Base-by-base conservation (phyloP, 1,140 invertebrate genomes). In the Brachionus plicatilis region DNA sequence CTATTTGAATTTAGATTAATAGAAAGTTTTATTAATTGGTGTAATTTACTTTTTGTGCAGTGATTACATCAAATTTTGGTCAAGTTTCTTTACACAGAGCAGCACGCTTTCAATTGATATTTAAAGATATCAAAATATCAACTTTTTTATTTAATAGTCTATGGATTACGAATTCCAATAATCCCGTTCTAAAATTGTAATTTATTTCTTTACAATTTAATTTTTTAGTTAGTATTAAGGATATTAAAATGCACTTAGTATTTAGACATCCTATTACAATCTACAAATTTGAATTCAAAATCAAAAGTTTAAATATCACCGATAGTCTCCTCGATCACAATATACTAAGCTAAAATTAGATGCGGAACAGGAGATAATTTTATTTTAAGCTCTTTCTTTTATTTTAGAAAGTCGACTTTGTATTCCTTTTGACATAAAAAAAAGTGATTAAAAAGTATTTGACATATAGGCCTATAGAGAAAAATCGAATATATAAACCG, bases 1-100 rank as follows among this genome's bases (percentile, higher is more conserved):
- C 29, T 72, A 72, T 72, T 72, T 72, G 68, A 47, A 45, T n/a
- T 72, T 72, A 72, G 68, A 72, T 72, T 72, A 72, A 68, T 33
- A 68, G n/a, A 72, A 24, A 72, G 4, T 41, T 17, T 6, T 8
- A 37, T 72, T 20, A 45, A 47, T 72, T 72, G 43, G 41, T 20
- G n/a, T 72, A 72, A 33, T 33, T 68, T 68, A 24, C 53, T 37
- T 33, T 33, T 72, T 29, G 9, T 29, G 33, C 43, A 17, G 14
- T 43, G n/a, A 20, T 72, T 72, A 72, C 68, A 72, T 72, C 68
- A 72, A 72, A n/a, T 20, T 72, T 72, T 43, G 68, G 41, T 45
- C 68, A 72, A 41, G 68, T 72, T 72, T 43, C n/a, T 43, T 72
- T 43, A n/a, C 20, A 20, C 27, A 20, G 27, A 76, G 45, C 72